Evolutionary conservation across 1,140 invertebrate genomes (phyloP).

Genomic region (Eufriesea mexicana): DNA sequence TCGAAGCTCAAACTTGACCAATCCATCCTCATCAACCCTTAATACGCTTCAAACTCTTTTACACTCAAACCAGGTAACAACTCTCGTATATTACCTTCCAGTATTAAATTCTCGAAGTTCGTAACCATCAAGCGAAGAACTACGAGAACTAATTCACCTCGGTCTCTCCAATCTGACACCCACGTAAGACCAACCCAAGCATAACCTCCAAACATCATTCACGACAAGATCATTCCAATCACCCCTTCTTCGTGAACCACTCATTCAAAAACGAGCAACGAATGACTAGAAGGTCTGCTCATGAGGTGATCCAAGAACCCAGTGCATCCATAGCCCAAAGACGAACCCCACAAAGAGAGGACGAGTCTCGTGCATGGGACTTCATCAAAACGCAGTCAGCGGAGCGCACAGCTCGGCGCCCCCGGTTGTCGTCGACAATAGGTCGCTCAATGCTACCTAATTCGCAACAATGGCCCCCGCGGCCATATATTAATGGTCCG

Average conservation of each 20-base stretch:
- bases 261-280: neutral
- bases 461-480: conserved; percentile 79
- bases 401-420: conserved; percentile 37
- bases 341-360: neutral
- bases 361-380: neutral
- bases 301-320: neutral
- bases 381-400: conserved; percentile 59
- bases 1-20: neutral
- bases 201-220: neutral
- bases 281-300: neutral
- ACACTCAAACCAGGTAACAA: no score
- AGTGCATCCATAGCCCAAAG: neutral
- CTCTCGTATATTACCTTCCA: neutral
- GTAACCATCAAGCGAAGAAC: neutral
- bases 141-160: neutral
- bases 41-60: neutral
- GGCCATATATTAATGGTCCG: conserved; percentile 79
- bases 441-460: conserved; percentile 77
- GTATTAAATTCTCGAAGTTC: no score
- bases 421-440: conserved; percentile 74
- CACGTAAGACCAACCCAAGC: neutral
- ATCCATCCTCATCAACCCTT: neutral
- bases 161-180: neutral
- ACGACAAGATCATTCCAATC: no score
- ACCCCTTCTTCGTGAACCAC: no score